Evolutionary conservation across 2,888 invertebrate species (phyloP).

Genomic region (Tethea ocularis): DNA sequence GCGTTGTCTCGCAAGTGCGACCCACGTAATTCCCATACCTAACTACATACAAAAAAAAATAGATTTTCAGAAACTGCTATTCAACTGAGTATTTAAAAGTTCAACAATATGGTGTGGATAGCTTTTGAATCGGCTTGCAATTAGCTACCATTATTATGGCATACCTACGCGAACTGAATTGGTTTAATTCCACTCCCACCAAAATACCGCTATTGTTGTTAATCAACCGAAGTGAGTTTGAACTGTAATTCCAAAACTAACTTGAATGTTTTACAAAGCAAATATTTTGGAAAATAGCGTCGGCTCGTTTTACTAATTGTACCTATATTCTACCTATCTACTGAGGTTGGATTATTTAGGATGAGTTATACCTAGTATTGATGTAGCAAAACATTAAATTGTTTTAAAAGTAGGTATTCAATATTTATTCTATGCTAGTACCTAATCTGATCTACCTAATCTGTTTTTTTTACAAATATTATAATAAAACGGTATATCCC

Average conservation of each 20-base stretch:
- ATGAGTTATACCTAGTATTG: not conserved
- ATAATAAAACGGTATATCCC: no score
- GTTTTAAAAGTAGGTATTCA: no score
- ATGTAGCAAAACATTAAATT: not conserved
- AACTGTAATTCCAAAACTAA: constrained; percentile 4
- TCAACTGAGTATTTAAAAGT: no score
- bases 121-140: not conserved
- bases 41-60: no score
- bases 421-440: no score
- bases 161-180: not conserved
- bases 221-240: no score
- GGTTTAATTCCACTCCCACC: not conserved
- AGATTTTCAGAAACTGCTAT: no score
- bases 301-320: not conserved
- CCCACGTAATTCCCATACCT: no score
- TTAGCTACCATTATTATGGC: not conserved
- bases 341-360: constrained; percentile 7
- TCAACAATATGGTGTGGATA: not conserved
- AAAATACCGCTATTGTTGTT: not conserved
- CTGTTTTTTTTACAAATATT: no score
- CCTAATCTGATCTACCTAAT: no score
- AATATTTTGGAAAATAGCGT: constrained; percentile 5
- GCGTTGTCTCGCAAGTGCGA: no score
- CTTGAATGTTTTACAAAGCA: not conserved
- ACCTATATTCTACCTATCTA: not conserved